Evolutionary conservation across 35 echinoderm and acorn worm genomes (phyloP), one percentile per base, ranked within the genome.

Genomic region (Holothuria glaberrima): DNA sequence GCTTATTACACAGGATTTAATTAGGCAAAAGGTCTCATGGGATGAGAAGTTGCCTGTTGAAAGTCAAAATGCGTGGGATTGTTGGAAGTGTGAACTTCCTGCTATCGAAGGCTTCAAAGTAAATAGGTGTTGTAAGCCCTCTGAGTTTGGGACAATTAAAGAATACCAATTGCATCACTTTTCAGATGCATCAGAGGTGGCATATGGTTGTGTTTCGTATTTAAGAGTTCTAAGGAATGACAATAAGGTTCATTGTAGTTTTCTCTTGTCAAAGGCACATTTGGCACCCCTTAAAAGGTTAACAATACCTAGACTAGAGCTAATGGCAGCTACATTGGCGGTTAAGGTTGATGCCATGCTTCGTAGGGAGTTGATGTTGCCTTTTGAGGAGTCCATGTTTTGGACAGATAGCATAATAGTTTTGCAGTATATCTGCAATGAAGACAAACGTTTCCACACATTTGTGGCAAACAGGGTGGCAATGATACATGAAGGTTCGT

Each of bases 121-220:
- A 22, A 86, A 44, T 24, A 85, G 88, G 32, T 94, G 92, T 74
- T 16, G 84, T 22, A 90, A 90, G 32, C 92, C 92, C 36, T 52
- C 60, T 57, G 76, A 74, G 2, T 93, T 93, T 90, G 89, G 61
- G 38, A 30, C 30, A 52, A 52, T 58, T 20, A 86, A 6, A 1
- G 44, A 63, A 16, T 73, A n/a, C 50, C 65, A 94, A 50, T 64
- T 94, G 61, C 92, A 90, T 69, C 80, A 94, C 57, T 87, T 94
- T 63, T 50, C 88, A 6, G 92, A 94, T 86, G 92, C 92, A 30
- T 86, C 66, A 17, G 83, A 86, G 65, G 52, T 18, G 59, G 92
- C 78, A 5, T 94, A 90, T 91, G 88, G 92, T 12, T 48, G 69
- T 62, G 88, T 69, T 12, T 78, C 92, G 2, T 94, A 94, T 48